phyloP scores from a whole-genome alignment of 2,113 vertebrate genomes.

The Irena cyanogastra region DNA sequence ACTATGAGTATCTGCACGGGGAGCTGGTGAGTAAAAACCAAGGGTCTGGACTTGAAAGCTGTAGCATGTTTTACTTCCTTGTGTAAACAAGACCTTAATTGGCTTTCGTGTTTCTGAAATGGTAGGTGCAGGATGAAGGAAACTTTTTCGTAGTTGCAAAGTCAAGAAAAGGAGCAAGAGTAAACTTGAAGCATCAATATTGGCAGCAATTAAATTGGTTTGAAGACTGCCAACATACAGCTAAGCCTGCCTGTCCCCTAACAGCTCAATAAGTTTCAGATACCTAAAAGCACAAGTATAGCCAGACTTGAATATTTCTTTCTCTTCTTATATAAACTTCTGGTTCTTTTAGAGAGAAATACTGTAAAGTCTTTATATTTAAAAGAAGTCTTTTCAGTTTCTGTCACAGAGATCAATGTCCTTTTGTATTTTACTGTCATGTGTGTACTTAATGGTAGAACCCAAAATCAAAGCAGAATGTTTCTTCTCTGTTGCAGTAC shows the following conservation, averaged over 20 bases:
- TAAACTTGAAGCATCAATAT: background rate
- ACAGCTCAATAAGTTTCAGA: background rate
- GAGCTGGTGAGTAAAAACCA: background rate
- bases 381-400: background rate
- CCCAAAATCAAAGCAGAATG: background rate
- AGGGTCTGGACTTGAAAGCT: background rate
- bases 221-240: background rate
- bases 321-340: background rate
- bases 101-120: background rate
- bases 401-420: background rate
- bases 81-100: background rate
- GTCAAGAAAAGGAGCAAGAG: background rate
- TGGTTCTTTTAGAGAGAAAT: background rate
- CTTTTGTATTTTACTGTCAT: background rate
- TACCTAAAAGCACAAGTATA: background rate
- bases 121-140: background rate
- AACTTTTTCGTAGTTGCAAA: background rate
- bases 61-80: background rate
- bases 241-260: background rate
- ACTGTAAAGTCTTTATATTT: background rate
- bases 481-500: constrained; percentile 74
- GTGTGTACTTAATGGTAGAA: background rate
- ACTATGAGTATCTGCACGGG: background rate
- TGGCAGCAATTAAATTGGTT: background rate
- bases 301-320: background rate